phyloP scores from a whole-genome alignment of 1,140 invertebrate species.

The Conopomorpha cramerella region DNA sequence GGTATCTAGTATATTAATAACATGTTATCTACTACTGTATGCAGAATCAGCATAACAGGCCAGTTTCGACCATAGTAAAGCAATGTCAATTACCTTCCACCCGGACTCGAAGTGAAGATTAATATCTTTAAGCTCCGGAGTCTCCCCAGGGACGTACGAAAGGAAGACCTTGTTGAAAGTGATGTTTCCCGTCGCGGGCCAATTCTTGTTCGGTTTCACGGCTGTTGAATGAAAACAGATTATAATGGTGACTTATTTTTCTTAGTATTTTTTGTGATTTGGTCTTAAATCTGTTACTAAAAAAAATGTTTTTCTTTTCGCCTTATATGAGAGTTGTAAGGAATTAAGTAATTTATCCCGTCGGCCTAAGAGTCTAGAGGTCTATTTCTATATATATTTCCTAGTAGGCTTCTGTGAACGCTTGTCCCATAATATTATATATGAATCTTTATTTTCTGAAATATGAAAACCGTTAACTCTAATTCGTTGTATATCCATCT shows the following conservation, averaged over 20 bases:
- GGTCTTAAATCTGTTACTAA: too few relatives aligned
- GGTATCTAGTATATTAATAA: not conserved
- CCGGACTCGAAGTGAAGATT: slow-evolving; percentile 56
- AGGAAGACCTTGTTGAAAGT: slow-evolving; percentile 67
- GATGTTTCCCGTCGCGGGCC: slow-evolving; percentile 75
- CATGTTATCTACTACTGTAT: slow-evolving; percentile 63
- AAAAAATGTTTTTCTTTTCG: too few relatives aligned
- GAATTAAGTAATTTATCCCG: too few relatives aligned
- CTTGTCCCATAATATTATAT: too few relatives aligned
- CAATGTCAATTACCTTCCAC: slow-evolving; percentile 66
- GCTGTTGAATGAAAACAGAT: slow-evolving; percentile 17
- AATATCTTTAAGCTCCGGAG: slow-evolving; percentile 65
- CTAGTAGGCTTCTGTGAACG: too few relatives aligned
- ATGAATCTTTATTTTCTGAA: too few relatives aligned
- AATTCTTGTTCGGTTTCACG: slow-evolving; percentile 58
- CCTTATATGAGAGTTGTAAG: too few relatives aligned
- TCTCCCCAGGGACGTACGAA: slow-evolving; percentile 47
- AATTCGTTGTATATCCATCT: too few relatives aligned
- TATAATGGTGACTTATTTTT: not conserved
- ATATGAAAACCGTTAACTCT: not conserved
- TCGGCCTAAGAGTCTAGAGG: too few relatives aligned
- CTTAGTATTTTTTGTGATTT: not conserved
- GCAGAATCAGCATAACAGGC: too few relatives aligned
- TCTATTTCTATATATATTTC: too few relatives aligned
- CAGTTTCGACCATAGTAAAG: not conserved